Evolutionary conservation across 2,888 invertebrate genomes (phyloP).

Genomic region (Scaeva pyrastri): DNA sequence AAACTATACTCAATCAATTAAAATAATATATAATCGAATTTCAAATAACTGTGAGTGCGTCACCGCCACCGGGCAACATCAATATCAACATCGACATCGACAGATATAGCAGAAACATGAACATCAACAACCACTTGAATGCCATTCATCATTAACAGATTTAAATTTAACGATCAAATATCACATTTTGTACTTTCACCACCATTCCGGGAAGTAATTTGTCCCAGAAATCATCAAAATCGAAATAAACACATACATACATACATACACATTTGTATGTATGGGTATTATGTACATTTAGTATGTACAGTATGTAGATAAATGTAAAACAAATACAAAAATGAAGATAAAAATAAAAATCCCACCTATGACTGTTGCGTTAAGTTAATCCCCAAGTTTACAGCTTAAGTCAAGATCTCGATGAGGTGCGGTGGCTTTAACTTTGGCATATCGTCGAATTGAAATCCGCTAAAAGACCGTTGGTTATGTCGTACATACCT

Average conservation of each 20-base stretch:
- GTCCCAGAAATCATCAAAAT: constrained; percentile 63
- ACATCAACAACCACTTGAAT: constrained; percentile 33
- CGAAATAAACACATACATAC: no score
- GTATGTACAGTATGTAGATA: no score
- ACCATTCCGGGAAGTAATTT: constrained; percentile 72
- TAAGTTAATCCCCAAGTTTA: constrained; percentile 53
- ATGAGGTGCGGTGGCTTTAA: constrained; percentile 59
- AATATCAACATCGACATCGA: not conserved
- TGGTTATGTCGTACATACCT: not conserved
- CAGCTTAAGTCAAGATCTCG: constrained; percentile 37
- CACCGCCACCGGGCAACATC: constrained; percentile 24
- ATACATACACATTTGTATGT: no score
- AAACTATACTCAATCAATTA: constrained; percentile 45
- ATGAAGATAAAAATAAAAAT: constrained; percentile 21
- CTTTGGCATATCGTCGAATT: constrained; percentile 3
- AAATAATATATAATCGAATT: constrained; percentile 2
- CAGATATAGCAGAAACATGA: no score
- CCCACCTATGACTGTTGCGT: constrained; percentile 53
- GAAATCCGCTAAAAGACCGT: constrained; percentile 44
- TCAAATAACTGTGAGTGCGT: constrained; percentile 45
- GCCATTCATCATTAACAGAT: constrained; percentile 59
- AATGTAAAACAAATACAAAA: constrained; percentile 32
- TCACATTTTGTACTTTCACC: constrained; percentile 60
- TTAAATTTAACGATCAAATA: constrained; percentile 45
- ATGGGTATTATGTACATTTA: no score